Evolutionary conservation across 2,113 vertebrate genomes (phyloP).

Genomic region (Ochotona princeps): DNA sequence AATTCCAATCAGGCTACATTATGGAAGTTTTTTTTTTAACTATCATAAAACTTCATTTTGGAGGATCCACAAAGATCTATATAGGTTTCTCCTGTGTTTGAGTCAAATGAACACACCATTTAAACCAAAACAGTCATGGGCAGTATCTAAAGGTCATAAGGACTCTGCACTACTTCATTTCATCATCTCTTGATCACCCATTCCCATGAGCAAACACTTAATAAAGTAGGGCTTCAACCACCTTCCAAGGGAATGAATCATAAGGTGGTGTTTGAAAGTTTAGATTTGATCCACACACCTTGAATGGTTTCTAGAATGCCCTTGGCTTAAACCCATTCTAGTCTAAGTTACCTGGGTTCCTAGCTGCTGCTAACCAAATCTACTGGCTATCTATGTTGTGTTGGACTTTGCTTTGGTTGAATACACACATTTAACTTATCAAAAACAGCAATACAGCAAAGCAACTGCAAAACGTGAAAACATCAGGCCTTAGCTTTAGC

Average conservation of each 20-base stretch:
- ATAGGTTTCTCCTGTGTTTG: constrained; percentile 17
- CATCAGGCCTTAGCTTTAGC: background rate
- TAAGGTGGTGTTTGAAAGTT: background rate
- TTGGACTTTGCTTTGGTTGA: constrained; percentile 42
- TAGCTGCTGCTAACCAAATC: constrained; percentile 14
- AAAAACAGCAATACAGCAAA: background rate
- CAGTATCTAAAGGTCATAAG: background rate
- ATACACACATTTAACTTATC: constrained; percentile 25
- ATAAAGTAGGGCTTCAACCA: background rate
- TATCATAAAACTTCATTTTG: constrained; percentile 2
- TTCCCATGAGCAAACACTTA: background rate
- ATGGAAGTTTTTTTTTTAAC: background rate
- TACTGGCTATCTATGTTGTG: constrained; percentile 18
- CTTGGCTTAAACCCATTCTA: constrained; percentile 44
- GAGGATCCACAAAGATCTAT: background rate
- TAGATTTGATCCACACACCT: background rate
- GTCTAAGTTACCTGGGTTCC: constrained; percentile 36
- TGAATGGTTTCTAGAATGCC: background rate
- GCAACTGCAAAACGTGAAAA: background rate
- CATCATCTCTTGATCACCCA: background rate
- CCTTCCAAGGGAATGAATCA: background rate
- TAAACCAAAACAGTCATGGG: background rate
- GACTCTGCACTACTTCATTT: background rate
- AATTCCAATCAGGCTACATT: background rate
- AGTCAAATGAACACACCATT: background rate